Evolutionary conservation across 2,888 invertebrate species (phyloP), one percentile per base, ranked within the genome.

Genomic region (Cartodere bifasciata): DNA sequence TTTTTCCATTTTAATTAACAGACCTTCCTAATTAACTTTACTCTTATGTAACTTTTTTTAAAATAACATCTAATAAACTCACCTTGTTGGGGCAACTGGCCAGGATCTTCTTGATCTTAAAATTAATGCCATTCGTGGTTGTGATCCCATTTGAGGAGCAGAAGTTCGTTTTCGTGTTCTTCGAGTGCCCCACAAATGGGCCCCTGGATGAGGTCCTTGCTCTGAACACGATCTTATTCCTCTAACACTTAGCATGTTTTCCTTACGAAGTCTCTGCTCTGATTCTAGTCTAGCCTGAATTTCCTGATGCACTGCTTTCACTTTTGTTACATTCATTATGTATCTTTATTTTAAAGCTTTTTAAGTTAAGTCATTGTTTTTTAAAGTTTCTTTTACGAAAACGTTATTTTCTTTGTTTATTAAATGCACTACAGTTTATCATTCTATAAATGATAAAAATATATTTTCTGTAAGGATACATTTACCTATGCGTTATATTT

Each of bases 1-100:
- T n/a, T n/a, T n/a, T n/a, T n/a, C n/a, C n/a, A n/a, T n/a, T n/a
- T n/a, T n/a, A n/a, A n/a, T n/a, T n/a, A n/a, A n/a, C n/a, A n/a
- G n/a, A n/a, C n/a, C n/a, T n/a, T n/a, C n/a, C n/a, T n/a, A n/a
- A 16, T 9, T 7, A 11, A 9, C 11, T 4, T n/a, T 31, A 29
- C 17, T 35, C 6, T 15, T 4, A 11, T 29, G 13, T 27, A 24
- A 15, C 17, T 17, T 16, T 9, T 24, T 9, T 24, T 9, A 13
- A n/a, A n/a, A n/a, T n/a, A n/a, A n/a, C n/a, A n/a, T n/a, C n/a
- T n/a, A n/a, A n/a, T n/a, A n/a, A 13, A 48, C 56, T 55, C 58
- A 75, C 76, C 78, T 77, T 63, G 72, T 67, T 12, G 80, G 80
- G 3, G 80, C 80, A 16, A 78, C 80, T 0, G 81, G 81, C 80